These are phyloP conservation scores for Sander vitreus DNA, from an alignment of 2,113 vertebrate species.

Conservation along the genomic window DNA sequence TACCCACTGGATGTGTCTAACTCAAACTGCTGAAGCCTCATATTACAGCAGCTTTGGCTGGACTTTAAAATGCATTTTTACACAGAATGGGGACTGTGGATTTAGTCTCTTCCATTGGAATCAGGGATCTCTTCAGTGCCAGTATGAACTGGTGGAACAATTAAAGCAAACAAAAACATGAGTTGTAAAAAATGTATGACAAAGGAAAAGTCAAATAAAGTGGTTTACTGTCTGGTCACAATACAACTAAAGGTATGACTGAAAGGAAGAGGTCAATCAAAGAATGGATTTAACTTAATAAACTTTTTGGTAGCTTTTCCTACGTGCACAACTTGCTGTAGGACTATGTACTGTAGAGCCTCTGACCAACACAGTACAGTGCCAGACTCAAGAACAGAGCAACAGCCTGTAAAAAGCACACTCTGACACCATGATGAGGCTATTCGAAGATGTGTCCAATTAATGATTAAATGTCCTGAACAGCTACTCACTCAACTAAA, in stretches of 20 bases:
- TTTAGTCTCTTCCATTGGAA: not conserved
- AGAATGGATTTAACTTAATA: not conserved
- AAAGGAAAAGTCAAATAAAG: not conserved
- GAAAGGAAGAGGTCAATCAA: not conserved
- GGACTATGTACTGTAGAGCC: not conserved
- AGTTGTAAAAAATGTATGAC: not conserved
- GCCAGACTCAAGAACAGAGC: not conserved
- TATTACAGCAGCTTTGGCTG: too few relatives aligned
- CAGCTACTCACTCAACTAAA: constrained; percentile 12
- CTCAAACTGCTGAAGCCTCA: not conserved
- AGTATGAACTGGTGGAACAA: not conserved
- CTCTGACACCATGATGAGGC: not conserved
- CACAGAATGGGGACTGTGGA: not conserved
- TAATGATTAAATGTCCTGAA: constrained; percentile 29
- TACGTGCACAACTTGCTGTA: not conserved
- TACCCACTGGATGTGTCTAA: not conserved
- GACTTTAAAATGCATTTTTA: not conserved
- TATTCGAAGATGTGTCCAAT: constrained; percentile 22
- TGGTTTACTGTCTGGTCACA: not conserved
- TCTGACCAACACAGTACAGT: constrained; percentile 33
- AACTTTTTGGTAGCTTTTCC: not conserved
- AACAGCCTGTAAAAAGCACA: constrained; percentile 14
- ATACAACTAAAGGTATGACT: not conserved
- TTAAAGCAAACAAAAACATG: not conserved
- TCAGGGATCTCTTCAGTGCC: not conserved